phyloP scores from a whole-genome alignment of 2,797 vertebrate genomes.

The Leontopithecus rosalia region DNA sequence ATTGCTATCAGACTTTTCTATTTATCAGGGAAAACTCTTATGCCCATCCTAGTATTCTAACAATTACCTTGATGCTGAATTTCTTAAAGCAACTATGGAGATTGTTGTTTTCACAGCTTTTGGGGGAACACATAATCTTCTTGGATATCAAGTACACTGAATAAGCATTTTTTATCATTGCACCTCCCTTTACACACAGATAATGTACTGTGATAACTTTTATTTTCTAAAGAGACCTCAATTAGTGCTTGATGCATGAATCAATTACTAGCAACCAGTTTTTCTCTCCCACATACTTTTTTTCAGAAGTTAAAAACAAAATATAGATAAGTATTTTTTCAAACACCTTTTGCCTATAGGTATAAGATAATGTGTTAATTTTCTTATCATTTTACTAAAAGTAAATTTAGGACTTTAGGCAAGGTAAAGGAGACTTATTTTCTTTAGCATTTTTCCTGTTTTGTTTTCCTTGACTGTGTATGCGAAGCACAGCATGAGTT shows the following conservation, averaged over 20 bases:
- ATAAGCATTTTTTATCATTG: background rate
- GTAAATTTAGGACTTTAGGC: background rate
- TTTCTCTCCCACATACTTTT: background rate
- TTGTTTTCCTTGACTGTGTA: background rate
- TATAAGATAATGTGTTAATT: background rate
- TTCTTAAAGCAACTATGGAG: background rate
- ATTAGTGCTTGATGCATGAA: constrained; percentile 10
- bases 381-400: constrained; percentile 22
- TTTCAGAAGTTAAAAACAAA: background rate
- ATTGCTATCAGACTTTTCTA: background rate
- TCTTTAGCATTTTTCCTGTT: background rate
- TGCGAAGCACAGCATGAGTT: background rate
- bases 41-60: background rate
- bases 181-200: background rate
- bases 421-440: background rate
- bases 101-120: background rate
- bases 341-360: background rate
- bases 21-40: background rate
- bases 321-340: background rate
- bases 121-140: background rate
- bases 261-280: background rate
- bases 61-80: background rate
- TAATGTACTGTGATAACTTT: background rate
- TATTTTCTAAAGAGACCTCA: background rate
- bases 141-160: background rate